Conservation (phyloP, 2,888 invertebrate species). For the Meteorus cinctellus region DNA sequence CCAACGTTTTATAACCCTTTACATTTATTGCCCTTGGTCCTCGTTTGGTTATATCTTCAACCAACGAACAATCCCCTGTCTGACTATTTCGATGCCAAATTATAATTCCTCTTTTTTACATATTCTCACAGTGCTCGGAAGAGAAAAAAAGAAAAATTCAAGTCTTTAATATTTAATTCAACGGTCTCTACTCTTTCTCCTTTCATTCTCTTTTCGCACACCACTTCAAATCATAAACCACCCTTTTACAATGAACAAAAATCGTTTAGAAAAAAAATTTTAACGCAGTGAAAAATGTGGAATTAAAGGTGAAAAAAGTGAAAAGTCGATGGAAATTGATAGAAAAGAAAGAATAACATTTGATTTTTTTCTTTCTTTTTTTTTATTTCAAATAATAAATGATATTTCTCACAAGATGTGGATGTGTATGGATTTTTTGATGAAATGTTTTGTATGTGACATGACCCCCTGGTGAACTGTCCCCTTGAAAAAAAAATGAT, state of each 20-base stretch:
- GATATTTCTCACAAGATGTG: background rate
- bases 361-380: background rate
- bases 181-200: background rate
- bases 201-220: background rate
- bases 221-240: background rate
- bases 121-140: background rate
- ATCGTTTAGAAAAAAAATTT: background rate
- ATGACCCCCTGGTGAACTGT: conserved; percentile 14
- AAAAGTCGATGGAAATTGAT: conserved; percentile 1
- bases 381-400: background rate
- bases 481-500: conserved; percentile 56
- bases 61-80: no score
- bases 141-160: background rate
- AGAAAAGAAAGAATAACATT: background rate
- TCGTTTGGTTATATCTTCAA: no score
- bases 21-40: background rate
- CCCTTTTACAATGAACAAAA: background rate
- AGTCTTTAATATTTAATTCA: background rate
- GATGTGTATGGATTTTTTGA: conserved; percentile 4
- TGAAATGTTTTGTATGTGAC: conserved; percentile 18
- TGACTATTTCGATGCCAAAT: no score
- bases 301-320: background rate
- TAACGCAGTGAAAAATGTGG: background rate
- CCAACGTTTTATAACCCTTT: background rate
- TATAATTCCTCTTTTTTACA: background rate